phyloP scores from a whole-genome alignment of 1,140 invertebrate species.

The Drosophila mauritiana region DNA sequence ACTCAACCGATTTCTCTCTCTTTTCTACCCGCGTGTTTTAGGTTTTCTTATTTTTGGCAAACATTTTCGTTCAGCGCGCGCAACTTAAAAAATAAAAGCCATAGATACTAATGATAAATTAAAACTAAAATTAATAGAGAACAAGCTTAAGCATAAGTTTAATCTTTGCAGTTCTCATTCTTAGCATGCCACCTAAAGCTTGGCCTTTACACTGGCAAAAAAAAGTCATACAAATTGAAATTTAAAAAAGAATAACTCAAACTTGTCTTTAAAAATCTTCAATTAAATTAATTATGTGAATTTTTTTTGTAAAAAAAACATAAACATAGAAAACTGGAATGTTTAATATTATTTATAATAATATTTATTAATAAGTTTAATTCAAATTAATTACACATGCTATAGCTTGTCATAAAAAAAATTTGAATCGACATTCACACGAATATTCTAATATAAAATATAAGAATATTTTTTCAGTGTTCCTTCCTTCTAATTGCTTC shows the following conservation, averaged over 20 bases:
- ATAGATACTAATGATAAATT: not conserved
- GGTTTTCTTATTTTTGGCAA: conserved; percentile 73
- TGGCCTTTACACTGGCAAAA: not conserved
- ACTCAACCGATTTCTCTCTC: conserved; percentile 12
- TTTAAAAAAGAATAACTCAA: not conserved
- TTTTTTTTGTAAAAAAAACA: no score
- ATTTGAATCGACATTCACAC: no score
- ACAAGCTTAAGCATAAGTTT: not conserved
- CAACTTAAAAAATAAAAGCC: conserved; percentile 46
- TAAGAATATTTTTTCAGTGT: not conserved
- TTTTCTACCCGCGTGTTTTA: conserved; percentile 52
- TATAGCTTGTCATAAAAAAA: no score
- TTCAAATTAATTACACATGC: no score
- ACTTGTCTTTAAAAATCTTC: no score
- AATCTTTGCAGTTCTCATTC: not conserved
- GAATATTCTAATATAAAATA: no score
- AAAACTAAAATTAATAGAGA: not conserved
- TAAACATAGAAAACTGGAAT: no score
- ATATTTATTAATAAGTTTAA: no score
- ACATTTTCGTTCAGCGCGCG: conserved; percentile 67
- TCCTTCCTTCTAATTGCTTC: conserved; percentile 47
- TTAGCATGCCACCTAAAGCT: not conserved
- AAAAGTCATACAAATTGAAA: not conserved
- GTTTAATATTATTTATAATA: no score
- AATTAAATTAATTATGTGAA: no score